A percentile compares a stretch with the other conserved stretches of the same genome.
Evolutionary conservation across 2,113 vertebrate species (phyloP).

Genomic region (Azemiops feae): DNA sequence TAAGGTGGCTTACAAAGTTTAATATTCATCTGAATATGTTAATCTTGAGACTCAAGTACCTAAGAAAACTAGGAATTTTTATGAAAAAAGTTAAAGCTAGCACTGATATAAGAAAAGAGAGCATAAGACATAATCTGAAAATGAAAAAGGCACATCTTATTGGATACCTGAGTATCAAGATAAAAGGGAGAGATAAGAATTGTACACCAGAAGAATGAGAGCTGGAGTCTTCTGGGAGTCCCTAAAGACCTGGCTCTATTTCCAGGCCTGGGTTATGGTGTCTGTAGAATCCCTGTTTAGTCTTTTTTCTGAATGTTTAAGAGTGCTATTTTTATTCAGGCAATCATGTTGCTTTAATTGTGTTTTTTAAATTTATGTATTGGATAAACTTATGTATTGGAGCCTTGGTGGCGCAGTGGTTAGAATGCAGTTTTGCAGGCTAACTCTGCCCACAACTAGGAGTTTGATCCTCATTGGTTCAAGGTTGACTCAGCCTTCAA

Average conservation of each 20-base stretch:
- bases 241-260: not conserved
- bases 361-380: no score
- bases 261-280: not conserved
- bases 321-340: not conserved
- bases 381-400: no score
- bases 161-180: not conserved
- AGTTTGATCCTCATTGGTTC: no score
- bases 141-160: not conserved
- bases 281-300: not conserved
- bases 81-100: not conserved
- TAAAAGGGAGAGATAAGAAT: not conserved
- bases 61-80: not conserved
- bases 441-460: no score
- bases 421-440: no score
- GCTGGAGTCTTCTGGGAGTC: not conserved
- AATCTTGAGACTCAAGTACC: not conserved
- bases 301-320: not conserved
- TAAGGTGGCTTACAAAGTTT: not conserved
- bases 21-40: not conserved
- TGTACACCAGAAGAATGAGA: not conserved
- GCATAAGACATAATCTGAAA: not conserved
- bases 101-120: not conserved
- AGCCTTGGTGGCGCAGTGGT: no score
- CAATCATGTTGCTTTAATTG: no score
- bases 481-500: no score